phyloP scores from a whole-genome alignment of 2,888 invertebrate genomes.

The Macrophya annulata region DNA sequence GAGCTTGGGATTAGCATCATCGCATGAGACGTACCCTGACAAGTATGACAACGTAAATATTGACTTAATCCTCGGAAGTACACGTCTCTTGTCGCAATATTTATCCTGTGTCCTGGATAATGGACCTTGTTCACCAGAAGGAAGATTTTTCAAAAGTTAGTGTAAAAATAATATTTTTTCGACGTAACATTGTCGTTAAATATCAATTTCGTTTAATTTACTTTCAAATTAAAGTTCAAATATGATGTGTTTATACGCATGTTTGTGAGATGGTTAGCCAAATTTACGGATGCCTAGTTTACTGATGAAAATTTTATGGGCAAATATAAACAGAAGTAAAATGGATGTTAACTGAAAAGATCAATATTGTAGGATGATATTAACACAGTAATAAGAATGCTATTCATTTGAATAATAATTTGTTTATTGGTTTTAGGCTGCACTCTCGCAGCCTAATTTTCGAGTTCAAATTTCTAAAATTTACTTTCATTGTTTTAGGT shows the following conservation, averaged over 20 bases:
- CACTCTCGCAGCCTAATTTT: neutral
- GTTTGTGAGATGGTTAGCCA: neutral
- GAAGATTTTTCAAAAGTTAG: conserved; percentile 65
- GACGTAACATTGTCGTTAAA: neutral
- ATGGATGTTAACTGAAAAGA: neutral
- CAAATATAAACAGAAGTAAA: neutral
- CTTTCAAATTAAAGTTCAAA: neutral
- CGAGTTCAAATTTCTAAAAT: neutral
- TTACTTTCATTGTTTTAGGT: conserved; percentile 53
- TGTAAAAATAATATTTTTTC: conserved; percentile 46
- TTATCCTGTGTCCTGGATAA: conserved; percentile 65
- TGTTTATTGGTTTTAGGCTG: neutral
- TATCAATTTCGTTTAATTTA: neutral
- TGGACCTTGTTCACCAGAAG: conserved; percentile 65
- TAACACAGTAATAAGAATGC: neutral
- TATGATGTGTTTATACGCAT: neutral
- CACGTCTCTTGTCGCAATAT: conserved; percentile 61
- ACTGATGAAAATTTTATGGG: neutral
- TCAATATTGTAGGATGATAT: neutral
- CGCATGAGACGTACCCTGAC: conserved; percentile 58
- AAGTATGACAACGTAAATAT: conserved; percentile 61
- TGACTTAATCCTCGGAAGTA: conserved; percentile 59
- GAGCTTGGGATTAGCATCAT: conserved; percentile 1
- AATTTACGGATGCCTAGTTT: neutral
- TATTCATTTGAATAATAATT: neutral